Evolutionary conservation across 2,113 vertebrate species (phyloP), one percentile per base, ranked within the genome.

Genomic region (Mesitornis unicolor): DNA sequence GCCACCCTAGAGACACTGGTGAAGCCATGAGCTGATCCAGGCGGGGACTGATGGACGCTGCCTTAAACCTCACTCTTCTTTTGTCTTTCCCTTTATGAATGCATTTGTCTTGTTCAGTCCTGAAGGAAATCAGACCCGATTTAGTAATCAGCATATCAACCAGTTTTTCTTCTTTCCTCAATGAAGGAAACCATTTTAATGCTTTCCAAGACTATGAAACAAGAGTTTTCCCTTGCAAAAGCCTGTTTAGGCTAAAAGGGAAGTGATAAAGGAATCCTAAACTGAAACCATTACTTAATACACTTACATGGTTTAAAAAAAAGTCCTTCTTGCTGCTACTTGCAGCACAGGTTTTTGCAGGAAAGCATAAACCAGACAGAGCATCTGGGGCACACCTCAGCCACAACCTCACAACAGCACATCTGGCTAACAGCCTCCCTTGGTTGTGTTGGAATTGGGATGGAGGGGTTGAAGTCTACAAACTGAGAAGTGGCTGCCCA

Each of bases 341-440:
- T 35, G 15, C 4, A 60, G 21, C 18, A 15, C 5, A 11, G 57
- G 25, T 19, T 38, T 79, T 54, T 42, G 17, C 45, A 78, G 26
- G 18, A 42, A 83, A 35, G n/a, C n/a, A n/a, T 1, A 5, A 57
- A 9, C 7, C 15, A 36, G 45, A 40, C 11, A 33, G 26, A 16
- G 14, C 14, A 36, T 42, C 28, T 2, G 25, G 20, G 3, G 1
- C 47, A 24, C 19, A 15, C 15, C 16, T 19, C 5, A 3, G 5
- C 33, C 28, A 31, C 26, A 28, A 50, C 70, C 40, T 38, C 26
- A 17, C 7, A 3, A 6, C 24, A 53, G 35, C 14, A 21, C 7
- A 0, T 38, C 50, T 16, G 1, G 0, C 11, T n/a, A 25, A 5
- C 0, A 1, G 45, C 31, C 20, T 28, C 20, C 6, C 60, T 47